Conservation (phyloP, 2,797 vertebrate species). For the Euthynnus affinis region DNA sequence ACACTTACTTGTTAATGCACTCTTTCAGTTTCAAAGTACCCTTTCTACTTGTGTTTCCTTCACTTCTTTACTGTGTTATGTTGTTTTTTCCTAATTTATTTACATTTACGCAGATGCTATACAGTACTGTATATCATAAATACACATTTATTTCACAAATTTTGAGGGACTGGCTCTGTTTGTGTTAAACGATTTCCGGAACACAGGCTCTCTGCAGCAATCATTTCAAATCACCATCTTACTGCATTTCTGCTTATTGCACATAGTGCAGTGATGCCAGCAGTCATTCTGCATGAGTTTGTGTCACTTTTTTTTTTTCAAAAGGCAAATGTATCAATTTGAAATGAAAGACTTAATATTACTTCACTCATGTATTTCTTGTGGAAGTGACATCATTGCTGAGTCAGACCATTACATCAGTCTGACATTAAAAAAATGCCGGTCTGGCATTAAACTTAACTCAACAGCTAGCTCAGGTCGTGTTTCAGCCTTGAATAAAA, state of each 20-base stretch:
- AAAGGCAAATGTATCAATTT: slow-evolving; percentile 55
- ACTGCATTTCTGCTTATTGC: slow-evolving; percentile 53
- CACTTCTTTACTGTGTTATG: not conserved
- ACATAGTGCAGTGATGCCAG: slow-evolving; percentile 25
- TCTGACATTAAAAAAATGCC: slow-evolving; percentile 27
- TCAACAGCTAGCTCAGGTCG: slow-evolving; percentile 25
- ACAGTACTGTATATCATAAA: not conserved
- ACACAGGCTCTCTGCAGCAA: not conserved
- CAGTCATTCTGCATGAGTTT: slow-evolving; percentile 30
- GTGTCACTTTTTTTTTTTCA: slow-evolving; percentile 17
- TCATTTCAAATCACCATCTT: slow-evolving; percentile 48
- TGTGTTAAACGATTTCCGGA: slow-evolving; percentile 19
- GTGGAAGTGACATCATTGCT: slow-evolving; percentile 46
- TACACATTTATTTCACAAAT: slow-evolving; percentile 22
- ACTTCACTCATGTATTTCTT: slow-evolving; percentile 29
- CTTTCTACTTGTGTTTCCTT: slow-evolving; percentile 27
- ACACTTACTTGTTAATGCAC: slow-evolving; percentile 39
- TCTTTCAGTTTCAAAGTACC: slow-evolving; percentile 34
- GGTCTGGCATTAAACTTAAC: slow-evolving; percentile 23
- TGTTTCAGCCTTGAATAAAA: slow-evolving; percentile 22
- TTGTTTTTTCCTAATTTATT: slow-evolving; percentile 3
- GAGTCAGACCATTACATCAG: slow-evolving; percentile 43
- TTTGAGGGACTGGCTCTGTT: not conserved
- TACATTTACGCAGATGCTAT: not conserved
- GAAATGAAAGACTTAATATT: slow-evolving; percentile 43